Percentiles rank a stretch among this genome's conserved stretches.
Conservation (phyloP, 1,140 invertebrate species). For the Macrocentrus cingulum region DNA sequence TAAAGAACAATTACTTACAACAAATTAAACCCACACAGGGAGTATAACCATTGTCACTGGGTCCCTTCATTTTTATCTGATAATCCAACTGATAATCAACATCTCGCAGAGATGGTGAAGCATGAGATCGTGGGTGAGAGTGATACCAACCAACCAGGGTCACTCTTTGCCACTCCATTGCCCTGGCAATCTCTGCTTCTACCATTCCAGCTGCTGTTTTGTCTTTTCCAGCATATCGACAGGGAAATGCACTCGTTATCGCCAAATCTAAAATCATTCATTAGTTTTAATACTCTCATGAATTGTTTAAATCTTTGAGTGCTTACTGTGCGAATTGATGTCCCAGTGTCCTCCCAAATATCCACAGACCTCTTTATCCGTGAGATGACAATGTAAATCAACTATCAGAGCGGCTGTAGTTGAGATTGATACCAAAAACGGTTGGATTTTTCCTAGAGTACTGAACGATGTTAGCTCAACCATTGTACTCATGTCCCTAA, state of each 20-base stretch:
- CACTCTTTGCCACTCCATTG: conserved; percentile 79
- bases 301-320: too few relatives aligned
- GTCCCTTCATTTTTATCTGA: conserved; percentile 91
- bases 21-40: conserved; percentile 92
- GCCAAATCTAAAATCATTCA: conserved; percentile 70
- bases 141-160: conserved; percentile 94
- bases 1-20: conserved; percentile 64
- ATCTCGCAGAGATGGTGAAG: conserved; percentile 86
- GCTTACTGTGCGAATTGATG: conserved; percentile 87
- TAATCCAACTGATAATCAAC: conserved; percentile 92
- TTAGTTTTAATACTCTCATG: conserved; percentile 3
- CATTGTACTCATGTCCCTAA: conserved; percentile 83
- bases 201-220: conserved; percentile 71
- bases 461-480: conserved; percentile 87
- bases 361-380: conserved; percentile 88
- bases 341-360: conserved; percentile 95
- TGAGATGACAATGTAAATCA: conserved; percentile 92
- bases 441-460: conserved; percentile 85
- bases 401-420: conserved; percentile 86
- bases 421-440: conserved; percentile 85
- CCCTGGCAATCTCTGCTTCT: conserved; percentile 78
- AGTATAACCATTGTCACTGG: conserved; percentile 83
- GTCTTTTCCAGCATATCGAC: conserved; percentile 78
- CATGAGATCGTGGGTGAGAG: conserved; percentile 87
- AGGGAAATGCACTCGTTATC: conserved; percentile 88